phyloP scores from a whole-genome alignment of 2,113 vertebrate genomes.

The Phainopepla nitens region DNA sequence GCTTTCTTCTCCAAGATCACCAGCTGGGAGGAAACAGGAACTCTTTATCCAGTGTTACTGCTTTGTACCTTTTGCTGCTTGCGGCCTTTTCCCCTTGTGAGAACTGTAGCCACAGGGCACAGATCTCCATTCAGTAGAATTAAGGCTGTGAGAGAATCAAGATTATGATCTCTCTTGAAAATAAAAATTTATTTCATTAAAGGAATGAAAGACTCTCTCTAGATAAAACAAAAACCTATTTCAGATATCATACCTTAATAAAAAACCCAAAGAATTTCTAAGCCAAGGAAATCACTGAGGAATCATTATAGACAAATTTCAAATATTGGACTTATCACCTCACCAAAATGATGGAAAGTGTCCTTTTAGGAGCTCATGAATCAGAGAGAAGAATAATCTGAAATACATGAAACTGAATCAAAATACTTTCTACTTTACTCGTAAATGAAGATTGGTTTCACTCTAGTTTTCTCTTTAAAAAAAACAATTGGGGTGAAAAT shows the following conservation, averaged over 20 bases:
- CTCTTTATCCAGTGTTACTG: background rate
- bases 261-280: background rate
- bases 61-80: background rate
- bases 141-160: background rate
- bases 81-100: rapidly evolving
- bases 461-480: background rate
- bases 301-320: background rate
- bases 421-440: background rate
- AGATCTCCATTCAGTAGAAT: background rate
- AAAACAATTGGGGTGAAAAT: background rate
- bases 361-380: background rate
- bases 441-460: background rate
- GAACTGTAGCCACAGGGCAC: background rate
- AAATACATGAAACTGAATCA: background rate
- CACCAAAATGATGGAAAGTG: background rate
- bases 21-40: background rate
- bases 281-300: background rate
- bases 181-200: background rate
- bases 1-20: background rate
- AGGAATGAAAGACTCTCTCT: background rate
- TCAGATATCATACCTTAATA: background rate
- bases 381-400: background rate
- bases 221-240: background rate
- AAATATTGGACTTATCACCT: background rate
- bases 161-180: background rate